Evolutionary conservation across 2,113 vertebrate species (phyloP).

Genomic region (Ondatra zibethicus): DNA sequence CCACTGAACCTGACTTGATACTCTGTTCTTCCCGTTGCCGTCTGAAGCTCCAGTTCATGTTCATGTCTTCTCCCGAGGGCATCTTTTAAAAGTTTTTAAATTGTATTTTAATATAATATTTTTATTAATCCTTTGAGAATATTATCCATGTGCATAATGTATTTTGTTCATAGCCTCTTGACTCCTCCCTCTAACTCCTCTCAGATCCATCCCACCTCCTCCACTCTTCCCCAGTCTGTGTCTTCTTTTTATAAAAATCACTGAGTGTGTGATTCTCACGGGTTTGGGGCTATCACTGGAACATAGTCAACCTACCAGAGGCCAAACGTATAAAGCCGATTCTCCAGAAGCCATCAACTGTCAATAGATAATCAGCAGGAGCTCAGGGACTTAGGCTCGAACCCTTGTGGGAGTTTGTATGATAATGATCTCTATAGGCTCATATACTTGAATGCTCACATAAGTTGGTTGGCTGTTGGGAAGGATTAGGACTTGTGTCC

Average conservation of each 20-base stretch:
- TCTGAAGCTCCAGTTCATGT: neutral
- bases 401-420: neutral
- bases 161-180: neutral
- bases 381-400: neutral
- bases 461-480: neutral
- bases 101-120: neutral
- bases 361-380: neutral
- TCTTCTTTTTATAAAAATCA: neutral
- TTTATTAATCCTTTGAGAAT: neutral
- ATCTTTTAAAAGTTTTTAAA: neutral
- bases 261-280: neutral
- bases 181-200: neutral
- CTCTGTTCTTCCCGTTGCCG: neutral
- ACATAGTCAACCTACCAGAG: neutral
- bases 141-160: neutral
- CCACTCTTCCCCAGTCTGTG: neutral
- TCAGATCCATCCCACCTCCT: neutral
- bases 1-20: neutral
- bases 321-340: neutral
- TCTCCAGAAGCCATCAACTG: neutral
- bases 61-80: neutral
- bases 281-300: neutral
- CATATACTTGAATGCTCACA: neutral
- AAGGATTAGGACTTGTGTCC: no score
- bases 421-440: neutral